These are phyloP conservation scores for Atopsyche davidsoni DNA, from an alignment of 1,140 invertebrate species.

Conservation along the genomic window DNA sequence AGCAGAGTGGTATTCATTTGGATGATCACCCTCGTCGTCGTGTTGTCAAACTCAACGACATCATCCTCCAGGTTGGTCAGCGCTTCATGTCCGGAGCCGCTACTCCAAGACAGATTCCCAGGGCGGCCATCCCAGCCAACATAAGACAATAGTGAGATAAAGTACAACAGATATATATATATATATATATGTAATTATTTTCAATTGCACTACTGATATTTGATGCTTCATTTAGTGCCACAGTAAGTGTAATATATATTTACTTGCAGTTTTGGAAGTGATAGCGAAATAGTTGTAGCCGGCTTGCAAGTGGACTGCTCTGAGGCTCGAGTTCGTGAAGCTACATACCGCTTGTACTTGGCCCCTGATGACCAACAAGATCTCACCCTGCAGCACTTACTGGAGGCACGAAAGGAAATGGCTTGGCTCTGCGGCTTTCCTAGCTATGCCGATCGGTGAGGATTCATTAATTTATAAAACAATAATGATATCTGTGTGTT, in stretches of 20 bases:
- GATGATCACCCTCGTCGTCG: conserved; percentile 64
- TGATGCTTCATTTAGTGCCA: too few relatives aligned
- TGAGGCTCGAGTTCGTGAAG: conserved; percentile 75
- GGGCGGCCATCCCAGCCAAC: conserved; percentile 60
- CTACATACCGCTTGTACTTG: conserved; percentile 82
- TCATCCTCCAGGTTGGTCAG: conserved; percentile 74
- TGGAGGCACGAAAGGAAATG: conserved; percentile 68
- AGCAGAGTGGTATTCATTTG: conserved; percentile 93
- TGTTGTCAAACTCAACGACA: conserved; percentile 82
- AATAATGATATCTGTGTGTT: conserved; percentile 3
- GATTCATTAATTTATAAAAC: conserved; percentile 11
- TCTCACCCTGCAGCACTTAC: conserved; percentile 62
- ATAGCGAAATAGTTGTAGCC: conserved; percentile 67
- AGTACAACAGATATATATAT: too few relatives aligned
- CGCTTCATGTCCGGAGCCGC: conserved; percentile 75
- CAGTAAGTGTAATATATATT: conserved; percentile 3
- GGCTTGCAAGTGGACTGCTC: conserved; percentile 78
- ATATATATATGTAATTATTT: too few relatives aligned
- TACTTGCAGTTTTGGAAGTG: conserved; percentile 60
- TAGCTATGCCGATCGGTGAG: conserved; percentile 76
- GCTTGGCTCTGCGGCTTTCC: conserved; percentile 82
- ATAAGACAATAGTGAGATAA: conserved; percentile 73
- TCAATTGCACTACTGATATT: not conserved
- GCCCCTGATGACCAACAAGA: conserved; percentile 75
- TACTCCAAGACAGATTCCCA: conserved; percentile 58